phyloP scores from a whole-genome alignment of 2,113 vertebrate species.

The Chaetorhynchus papuensis region DNA sequence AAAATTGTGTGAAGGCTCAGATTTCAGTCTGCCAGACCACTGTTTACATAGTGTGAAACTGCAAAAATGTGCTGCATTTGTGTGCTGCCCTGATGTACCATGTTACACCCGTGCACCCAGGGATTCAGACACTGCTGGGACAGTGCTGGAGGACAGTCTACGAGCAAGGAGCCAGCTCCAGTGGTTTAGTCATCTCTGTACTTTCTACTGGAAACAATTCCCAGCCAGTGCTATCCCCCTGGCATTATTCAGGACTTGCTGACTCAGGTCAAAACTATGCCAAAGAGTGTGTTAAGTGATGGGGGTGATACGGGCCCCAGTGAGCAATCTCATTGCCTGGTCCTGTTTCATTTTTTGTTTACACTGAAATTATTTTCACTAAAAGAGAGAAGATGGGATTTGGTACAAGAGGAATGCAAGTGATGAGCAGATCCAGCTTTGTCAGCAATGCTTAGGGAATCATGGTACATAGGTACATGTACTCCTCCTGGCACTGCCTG shows the following conservation, averaged over 20 bases:
- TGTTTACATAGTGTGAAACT: not conserved
- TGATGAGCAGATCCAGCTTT: not conserved
- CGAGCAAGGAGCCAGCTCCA: not conserved
- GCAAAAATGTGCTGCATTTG: not conserved
- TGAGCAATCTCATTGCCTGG: not conserved
- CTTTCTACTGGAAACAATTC: not conserved
- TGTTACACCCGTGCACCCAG: not conserved
- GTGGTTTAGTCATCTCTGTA: not conserved
- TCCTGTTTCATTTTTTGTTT: not conserved
- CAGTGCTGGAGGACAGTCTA: not conserved
- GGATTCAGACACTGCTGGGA: not conserved
- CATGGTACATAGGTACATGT: fast-evolving
- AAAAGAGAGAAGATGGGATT: not conserved
- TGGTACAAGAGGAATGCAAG: not conserved
- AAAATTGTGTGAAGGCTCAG: not conserved
- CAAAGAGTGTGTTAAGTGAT: not conserved
- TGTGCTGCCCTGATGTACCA: not conserved
- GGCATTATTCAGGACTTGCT: not conserved
- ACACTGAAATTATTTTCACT: not conserved
- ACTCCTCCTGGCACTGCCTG: not conserved
- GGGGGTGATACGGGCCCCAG: not conserved
- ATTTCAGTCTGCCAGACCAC: not conserved
- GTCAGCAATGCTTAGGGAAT: not conserved
- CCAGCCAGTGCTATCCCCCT: not conserved
- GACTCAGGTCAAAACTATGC: not conserved